Percentiles rank a stretch among this genome's conserved stretches.
These are phyloP conservation scores for Plemyria rubiginata DNA, from an alignment of 2,888 invertebrate genomes.

Conservation along the genomic window DNA sequence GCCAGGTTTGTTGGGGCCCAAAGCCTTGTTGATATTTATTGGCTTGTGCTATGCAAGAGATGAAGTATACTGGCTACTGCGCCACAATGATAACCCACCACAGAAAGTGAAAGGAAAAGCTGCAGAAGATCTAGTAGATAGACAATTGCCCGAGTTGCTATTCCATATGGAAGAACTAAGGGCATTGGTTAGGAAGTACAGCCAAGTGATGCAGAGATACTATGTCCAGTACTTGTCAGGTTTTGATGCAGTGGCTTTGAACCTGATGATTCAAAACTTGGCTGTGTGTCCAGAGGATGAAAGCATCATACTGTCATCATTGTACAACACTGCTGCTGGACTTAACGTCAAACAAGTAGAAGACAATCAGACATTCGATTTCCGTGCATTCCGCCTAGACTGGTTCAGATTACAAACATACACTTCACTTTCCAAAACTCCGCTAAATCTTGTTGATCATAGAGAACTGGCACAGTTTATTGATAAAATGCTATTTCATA, in stretches of 20 bases:
- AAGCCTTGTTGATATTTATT: constrained; percentile 98
- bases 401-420: constrained; percentile 99
- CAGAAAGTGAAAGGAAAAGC: constrained; percentile 94
- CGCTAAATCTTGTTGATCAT: constrained; percentile 92
- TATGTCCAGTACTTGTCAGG: constrained; percentile 98
- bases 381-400: constrained; percentile 96
- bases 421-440: constrained; percentile 93
- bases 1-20: constrained; percentile 98
- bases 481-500: constrained; percentile 98
- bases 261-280: constrained; percentile 92
- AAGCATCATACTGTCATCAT: constrained; percentile 95
- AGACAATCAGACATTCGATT: constrained; percentile 97
- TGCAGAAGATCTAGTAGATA: constrained; percentile 96
- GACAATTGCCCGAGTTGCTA: constrained; percentile 97
- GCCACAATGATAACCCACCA: constrained; percentile 98
- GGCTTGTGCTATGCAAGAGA: constrained; percentile 97
- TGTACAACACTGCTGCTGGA: constrained; percentile 94
- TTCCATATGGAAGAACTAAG: constrained; percentile 99
- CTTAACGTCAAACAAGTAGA: constrained; percentile 97
- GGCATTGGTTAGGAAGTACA: constrained; percentile 97
- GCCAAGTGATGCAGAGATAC: constrained; percentile 98
- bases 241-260: constrained; percentile 97
- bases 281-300: constrained; percentile 97
- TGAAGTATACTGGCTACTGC: constrained; percentile 97
- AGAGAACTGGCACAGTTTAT: constrained; percentile 95